Evolutionary conservation across 2,113 vertebrate species (phyloP).

Genomic region (Carassius auratus): DNA sequence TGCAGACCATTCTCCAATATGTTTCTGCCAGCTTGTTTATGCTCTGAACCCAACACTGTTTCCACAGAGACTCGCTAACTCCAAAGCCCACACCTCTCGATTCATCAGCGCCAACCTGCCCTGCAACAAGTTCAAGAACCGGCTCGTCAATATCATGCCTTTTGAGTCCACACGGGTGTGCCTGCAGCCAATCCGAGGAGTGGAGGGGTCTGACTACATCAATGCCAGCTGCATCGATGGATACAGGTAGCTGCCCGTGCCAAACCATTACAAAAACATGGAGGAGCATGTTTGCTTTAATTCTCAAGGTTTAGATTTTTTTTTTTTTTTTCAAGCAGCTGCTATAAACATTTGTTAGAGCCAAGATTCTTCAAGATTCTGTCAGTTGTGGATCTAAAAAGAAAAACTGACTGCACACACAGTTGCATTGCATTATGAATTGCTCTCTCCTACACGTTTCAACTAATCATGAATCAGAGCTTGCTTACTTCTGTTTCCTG

Average conservation of each 20-base stretch:
- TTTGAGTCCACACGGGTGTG: constrained; percentile 91
- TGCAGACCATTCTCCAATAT: neutral
- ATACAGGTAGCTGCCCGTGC: constrained; percentile 81
- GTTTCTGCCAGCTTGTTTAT: constrained; percentile 7
- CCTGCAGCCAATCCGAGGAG: constrained; percentile 93
- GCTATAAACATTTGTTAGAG: neutral
- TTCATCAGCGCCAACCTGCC: constrained; percentile 97
- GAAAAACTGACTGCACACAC: neutral
- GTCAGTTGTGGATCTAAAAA: neutral
- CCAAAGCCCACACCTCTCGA: constrained; percentile 91
- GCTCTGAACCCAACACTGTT: constrained; percentile 26
- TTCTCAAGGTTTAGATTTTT: neutral
- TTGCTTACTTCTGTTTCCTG: neutral
- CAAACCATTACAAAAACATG: neutral
- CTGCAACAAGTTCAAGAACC: constrained; percentile 98
- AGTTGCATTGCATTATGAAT: neutral
- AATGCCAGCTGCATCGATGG: constrained; percentile 96
- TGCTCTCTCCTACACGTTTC: neutral
- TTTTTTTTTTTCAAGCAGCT: neutral
- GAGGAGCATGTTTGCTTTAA: neutral
- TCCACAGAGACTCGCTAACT: constrained; percentile 87
- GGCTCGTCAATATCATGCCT: constrained; percentile 95
- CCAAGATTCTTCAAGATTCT: neutral
- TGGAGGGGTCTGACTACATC: constrained; percentile 97
- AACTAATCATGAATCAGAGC: neutral